phyloP scores from a whole-genome alignment of 2,113 vertebrate species.

The Labeo catla region DNA sequence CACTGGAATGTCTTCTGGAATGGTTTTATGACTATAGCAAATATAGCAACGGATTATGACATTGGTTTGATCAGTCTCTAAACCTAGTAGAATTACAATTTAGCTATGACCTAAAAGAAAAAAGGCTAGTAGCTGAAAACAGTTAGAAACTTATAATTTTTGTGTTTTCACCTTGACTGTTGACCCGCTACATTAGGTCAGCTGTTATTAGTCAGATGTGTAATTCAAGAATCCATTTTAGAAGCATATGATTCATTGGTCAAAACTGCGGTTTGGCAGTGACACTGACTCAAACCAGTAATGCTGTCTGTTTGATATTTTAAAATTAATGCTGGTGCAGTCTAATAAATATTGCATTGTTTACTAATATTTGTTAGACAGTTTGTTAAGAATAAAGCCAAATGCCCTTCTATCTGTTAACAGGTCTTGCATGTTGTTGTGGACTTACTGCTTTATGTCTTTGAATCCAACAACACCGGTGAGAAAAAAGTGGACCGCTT shows the following conservation, averaged over 20 bases:
- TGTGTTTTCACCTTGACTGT: neutral
- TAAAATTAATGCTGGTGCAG: neutral
- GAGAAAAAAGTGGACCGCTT: neutral
- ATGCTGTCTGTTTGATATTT: neutral
- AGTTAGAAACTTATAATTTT: neutral
- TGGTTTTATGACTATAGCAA: neutral
- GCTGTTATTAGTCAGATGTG: conserved; percentile 11
- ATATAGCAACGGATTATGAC: neutral
- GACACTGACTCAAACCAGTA: neutral
- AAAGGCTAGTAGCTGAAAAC: neutral
- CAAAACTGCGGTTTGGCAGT: neutral
- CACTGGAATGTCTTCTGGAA: neutral
- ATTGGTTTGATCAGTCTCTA: neutral
- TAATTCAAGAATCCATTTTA: neutral
- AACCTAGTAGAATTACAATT: neutral
- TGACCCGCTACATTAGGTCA: neutral
- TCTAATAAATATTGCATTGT: neutral
- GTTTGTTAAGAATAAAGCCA: neutral
- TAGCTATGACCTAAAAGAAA: neutral
- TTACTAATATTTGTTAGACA: neutral
- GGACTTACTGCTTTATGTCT: neutral
- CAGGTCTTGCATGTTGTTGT: neutral
- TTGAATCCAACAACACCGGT: neutral
- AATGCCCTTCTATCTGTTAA: neutral
- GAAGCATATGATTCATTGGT: neutral